Evolutionary conservation across 2,113 vertebrate genomes (phyloP).

Genomic region (Erythrocercus mccallii): DNA sequence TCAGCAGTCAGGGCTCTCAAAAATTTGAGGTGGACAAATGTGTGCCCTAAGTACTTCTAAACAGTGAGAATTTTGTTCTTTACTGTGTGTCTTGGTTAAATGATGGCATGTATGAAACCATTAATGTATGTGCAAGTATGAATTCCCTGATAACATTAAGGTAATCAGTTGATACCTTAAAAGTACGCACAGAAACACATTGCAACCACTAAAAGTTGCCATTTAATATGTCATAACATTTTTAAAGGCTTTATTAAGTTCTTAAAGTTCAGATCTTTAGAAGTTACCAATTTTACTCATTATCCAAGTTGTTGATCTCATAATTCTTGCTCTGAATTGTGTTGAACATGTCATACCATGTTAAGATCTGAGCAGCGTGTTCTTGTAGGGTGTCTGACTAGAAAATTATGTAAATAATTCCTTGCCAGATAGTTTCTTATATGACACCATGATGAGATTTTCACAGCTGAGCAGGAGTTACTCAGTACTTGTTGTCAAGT

Average conservation of each 20-base stretch:
- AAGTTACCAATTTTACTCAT: background rate
- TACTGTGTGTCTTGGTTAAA: background rate
- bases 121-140: background rate
- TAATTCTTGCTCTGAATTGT: background rate
- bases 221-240: fast-evolving
- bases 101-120: background rate
- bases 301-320: background rate
- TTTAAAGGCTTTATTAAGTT: background rate
- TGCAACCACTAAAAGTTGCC: background rate
- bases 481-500: background rate
- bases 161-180: background rate
- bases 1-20: background rate
- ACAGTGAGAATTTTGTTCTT: background rate
- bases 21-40: background rate
- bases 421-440: background rate
- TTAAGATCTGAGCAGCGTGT: background rate
- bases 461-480: background rate
- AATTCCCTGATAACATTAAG: background rate
- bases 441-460: background rate
- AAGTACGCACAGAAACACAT: background rate
- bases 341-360: background rate
- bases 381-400: background rate
- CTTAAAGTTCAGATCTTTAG: background rate
- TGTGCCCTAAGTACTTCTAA: background rate
- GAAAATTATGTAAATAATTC: background rate